phyloP scores from a whole-genome alignment of 2,797 vertebrate species.

The Steatocranus sp. region DNA sequence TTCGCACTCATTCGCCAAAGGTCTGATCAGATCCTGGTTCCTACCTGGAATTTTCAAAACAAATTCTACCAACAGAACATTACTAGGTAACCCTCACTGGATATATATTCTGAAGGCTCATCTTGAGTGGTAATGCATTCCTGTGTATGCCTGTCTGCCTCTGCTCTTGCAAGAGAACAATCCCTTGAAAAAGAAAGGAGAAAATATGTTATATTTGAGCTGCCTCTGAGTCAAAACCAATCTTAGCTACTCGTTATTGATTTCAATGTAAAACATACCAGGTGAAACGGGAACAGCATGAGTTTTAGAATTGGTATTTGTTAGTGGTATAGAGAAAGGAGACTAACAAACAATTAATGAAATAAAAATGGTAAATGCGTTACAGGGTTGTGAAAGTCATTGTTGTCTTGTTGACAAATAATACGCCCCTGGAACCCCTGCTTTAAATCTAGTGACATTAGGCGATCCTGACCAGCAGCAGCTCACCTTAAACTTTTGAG shows the following conservation, averaged over 20 bases:
- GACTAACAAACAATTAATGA: background rate
- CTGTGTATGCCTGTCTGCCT: background rate
- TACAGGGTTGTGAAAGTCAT: background rate
- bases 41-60: slow-evolving; percentile 20
- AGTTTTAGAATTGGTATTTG: background rate
- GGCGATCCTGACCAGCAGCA: slow-evolving; percentile 28
- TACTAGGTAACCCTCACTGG: slow-evolving; percentile 6
- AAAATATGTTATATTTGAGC: slow-evolving; percentile 21
- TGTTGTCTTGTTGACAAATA: background rate
- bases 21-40: slow-evolving; percentile 28
- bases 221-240: slow-evolving; percentile 26
- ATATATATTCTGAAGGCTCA: slow-evolving; percentile 17
- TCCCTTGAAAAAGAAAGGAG: slow-evolving; percentile 24
- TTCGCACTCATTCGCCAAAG: slow-evolving; percentile 24
- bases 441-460: slow-evolving; percentile 15
- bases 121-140: slow-evolving; percentile 34
- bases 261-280: slow-evolving; percentile 8
- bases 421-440: background rate
- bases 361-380: background rate
- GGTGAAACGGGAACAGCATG: background rate
- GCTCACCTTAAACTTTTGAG: slow-evolving; percentile 31
- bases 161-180: background rate
- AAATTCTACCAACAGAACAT: slow-evolving; percentile 13
- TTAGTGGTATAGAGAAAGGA: background rate
- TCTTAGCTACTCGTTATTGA: slow-evolving; percentile 10